Percentiles rank a stretch among this genome's conserved stretches.
Conservation (phyloP, 2,888 invertebrate genomes). For the Strigamia maritima region DNA sequence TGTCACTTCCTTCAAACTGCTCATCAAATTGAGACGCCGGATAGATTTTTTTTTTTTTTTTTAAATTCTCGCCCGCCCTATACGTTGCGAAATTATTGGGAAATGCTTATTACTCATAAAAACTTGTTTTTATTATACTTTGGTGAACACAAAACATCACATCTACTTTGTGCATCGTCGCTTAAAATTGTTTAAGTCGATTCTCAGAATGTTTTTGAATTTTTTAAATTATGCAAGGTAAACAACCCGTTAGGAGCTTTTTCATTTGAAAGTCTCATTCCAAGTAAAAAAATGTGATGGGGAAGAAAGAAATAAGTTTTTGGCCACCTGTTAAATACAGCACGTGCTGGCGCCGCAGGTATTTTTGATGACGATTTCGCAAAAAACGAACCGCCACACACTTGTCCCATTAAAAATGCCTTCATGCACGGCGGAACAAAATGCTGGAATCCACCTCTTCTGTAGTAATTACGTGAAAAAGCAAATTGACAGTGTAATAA, state of each 20-base stretch:
- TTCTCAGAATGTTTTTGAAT: neutral
- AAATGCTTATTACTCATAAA: conserved; percentile 7
- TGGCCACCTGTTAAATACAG: conserved; percentile 15
- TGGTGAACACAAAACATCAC: neutral
- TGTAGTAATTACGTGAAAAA: neutral
- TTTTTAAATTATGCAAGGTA: neutral
- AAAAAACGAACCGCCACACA: neutral
- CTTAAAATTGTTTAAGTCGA: neutral
- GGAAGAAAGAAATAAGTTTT: neutral
- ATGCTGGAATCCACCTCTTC: conserved; percentile 5
- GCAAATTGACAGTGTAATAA: neutral
- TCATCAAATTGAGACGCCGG: neutral
- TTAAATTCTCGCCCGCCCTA: neutral
- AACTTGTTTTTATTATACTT: neutral
- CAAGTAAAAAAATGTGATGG: neutral
- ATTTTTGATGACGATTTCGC: neutral
- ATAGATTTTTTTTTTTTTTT: neutral
- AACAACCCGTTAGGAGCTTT: neutral
- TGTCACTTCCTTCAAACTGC: conserved; percentile 1
- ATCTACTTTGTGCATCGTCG: neutral
- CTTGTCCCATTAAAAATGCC: conserved; percentile 1
- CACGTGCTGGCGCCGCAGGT: conserved; percentile 10
- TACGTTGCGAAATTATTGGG: neutral
- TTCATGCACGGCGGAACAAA: neutral
- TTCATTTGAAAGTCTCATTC: neutral